phyloP scores from a whole-genome alignment of 2,888 invertebrate species.

The Periphyllus acericola region DNA sequence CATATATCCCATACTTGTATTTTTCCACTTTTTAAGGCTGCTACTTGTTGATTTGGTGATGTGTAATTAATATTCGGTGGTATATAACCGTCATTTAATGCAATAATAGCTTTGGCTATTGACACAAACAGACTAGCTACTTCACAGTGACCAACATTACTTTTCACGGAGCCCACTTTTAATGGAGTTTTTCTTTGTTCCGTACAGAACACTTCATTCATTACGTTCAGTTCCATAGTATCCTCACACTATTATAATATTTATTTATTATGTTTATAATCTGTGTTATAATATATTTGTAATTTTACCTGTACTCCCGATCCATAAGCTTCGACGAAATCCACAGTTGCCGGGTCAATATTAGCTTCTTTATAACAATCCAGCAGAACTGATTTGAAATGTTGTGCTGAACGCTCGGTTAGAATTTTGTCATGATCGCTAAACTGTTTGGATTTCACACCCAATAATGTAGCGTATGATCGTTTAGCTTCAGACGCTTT shows the following conservation, averaged over 20 bases:
- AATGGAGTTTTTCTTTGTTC: conserved; percentile 67
- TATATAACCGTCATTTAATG: conserved; percentile 65
- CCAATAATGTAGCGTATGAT: conserved; percentile 21
- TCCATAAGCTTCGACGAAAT: conserved; percentile 71
- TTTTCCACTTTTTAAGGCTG: conserved; percentile 63
- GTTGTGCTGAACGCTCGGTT: not conserved
- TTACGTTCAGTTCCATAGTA: conserved; percentile 63
- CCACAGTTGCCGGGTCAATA: conserved; percentile 66
- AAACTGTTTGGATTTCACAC: not conserved
- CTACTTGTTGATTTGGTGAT: conserved; percentile 64
- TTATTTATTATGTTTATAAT: not conserved
- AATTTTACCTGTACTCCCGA: conserved; percentile 68
- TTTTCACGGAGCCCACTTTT: conserved; percentile 73
- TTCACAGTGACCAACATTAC: conserved; percentile 74
- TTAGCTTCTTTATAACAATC: conserved; percentile 68
- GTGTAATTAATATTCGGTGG: conserved; percentile 65
- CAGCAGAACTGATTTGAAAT: conserved; percentile 22
- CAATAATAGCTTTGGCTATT: conserved; percentile 68
- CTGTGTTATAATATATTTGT: not conserved
- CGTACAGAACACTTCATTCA: conserved; percentile 63
- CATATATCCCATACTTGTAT: conserved; percentile 64
- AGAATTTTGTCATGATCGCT: conserved; percentile 1
- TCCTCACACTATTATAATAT: conserved; percentile 66
- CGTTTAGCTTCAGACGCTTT: conserved; percentile 63
- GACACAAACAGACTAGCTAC: conserved; percentile 68